Evolutionary conservation across 2,113 vertebrate genomes (phyloP).

Genomic region (Semnopithecus entellus): DNA sequence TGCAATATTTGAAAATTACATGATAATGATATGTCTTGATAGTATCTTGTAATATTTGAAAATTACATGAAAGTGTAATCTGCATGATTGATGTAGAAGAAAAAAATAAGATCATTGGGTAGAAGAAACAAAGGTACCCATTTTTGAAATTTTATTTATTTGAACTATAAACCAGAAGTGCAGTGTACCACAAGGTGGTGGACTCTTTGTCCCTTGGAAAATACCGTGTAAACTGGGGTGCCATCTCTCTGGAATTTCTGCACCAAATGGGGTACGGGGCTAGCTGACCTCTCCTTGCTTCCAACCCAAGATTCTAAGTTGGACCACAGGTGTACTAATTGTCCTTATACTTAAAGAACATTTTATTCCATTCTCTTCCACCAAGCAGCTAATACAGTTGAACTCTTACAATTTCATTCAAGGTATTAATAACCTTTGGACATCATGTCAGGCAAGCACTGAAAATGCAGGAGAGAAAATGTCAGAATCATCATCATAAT

Average conservation of each 20-base stretch:
- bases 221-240: fast-evolving
- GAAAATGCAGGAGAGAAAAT: slow-evolving; percentile 27
- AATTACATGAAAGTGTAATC: neutral
- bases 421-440: slow-evolving; percentile 23
- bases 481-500: slow-evolving; percentile 51
- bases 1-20: neutral
- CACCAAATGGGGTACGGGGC: neutral
- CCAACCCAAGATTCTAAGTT: neutral
- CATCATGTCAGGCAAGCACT: neutral
- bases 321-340: neutral
- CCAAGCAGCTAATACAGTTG: neutral
- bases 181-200: fast-evolving
- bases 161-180: neutral
- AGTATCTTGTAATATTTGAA: neutral
- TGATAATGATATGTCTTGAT: no score
- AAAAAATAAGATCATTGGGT: neutral
- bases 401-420: neutral
- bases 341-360: neutral
- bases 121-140: neutral
- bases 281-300: neutral
- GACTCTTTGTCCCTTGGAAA: neutral
- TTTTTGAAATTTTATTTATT: no score
- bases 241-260: neutral
- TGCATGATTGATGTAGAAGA: neutral
- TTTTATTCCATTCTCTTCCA: neutral